Base-by-base conservation (phyloP, 2,113 vertebrate species). In the Hemichromis elongatus region DNA sequence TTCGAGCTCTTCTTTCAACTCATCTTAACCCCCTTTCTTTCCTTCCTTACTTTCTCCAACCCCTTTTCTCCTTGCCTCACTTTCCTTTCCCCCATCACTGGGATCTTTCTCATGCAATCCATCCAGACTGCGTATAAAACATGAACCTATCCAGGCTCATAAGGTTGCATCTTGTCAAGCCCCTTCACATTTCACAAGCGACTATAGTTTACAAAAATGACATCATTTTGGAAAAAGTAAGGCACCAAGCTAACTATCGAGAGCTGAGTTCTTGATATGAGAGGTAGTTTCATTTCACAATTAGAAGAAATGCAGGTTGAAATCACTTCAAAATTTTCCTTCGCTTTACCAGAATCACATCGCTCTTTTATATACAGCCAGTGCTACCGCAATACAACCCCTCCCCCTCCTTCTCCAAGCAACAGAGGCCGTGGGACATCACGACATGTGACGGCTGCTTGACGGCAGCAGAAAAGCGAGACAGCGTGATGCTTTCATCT, bases 401-500 rank as follows among this genome's bases (percentile, higher is more conserved):
- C 40, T 35, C 40, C 40, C 42, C 79, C 56, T 45, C 84, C 55
- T 16, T 21, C 13, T 52, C 45, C 26, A 8, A 33, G 45, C 9
- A 50, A 50, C 26, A 37, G 56, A 78, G 56, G 45, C 82, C 8
- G 70, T 77, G 55, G 37, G 21, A 28, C 66, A n/a, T 53, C 53
- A 0, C 2, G 59, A 61, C 86, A 78, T 24, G 55, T 86, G 93
- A 81, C 4, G 24, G 50, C 86, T 55, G 80, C 78, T 86, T 52
- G 79, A 82, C 68, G 13, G 87, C 83, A 18, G 61, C 59, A 35
- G 59, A 53, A 79, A 66, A 37, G 80, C 56, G 77, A 86, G 82
- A 54, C 80, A 85, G 85, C 57, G 0, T 21, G 7, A 47, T 1
- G 54, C 90, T 91, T 92, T 90, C 85, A 90, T 92, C 83, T 56